A percentile compares a stretch with the other conserved stretches of the same genome.
These are phyloP conservation scores for Hoplodrina blanda DNA, from an alignment of 2,888 invertebrate genomes.

Conservation along the genomic window DNA sequence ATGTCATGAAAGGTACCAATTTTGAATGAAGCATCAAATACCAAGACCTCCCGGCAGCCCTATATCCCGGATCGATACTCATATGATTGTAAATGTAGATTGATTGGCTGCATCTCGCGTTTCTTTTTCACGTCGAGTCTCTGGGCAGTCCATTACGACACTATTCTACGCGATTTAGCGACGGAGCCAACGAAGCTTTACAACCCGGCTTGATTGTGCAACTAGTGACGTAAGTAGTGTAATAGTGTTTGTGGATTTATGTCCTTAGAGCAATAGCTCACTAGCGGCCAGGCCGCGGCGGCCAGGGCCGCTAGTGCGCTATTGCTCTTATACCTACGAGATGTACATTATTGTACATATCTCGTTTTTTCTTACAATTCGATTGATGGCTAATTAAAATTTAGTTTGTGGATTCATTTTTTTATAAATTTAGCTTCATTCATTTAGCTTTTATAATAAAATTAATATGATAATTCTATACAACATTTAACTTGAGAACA, in stretches of 20 bases:
- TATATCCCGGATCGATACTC: conserved; percentile 81
- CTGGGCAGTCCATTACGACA: conserved; percentile 80
- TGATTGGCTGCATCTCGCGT: conserved; percentile 86
- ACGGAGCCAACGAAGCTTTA: conserved; percentile 63
- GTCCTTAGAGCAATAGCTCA: too few species aligned
- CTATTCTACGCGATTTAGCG: conserved; percentile 78
- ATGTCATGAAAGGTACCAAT: too few species aligned
- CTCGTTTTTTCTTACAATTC: too few species aligned
- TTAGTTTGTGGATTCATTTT: too few species aligned
- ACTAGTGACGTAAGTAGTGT: conserved; percentile 26
- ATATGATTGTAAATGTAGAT: conserved; percentile 90
- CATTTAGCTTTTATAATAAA: too few species aligned
- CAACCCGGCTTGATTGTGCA: conserved; percentile 52
- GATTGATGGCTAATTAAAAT: too few species aligned
- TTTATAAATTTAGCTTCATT: too few species aligned
- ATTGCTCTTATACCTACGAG: too few species aligned
- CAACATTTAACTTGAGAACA: not conserved
- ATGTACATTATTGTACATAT: too few species aligned
- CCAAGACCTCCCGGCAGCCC: conserved; percentile 62
- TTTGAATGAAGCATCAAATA: conserved; percentile 54
- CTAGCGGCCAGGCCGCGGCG: too few species aligned
- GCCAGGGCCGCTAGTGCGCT: too few species aligned
- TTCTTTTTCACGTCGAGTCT: conserved; percentile 81
- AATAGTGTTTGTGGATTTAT: conserved; percentile 25
- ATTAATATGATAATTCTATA: too few species aligned